Base-by-base conservation (phyloP, 2,888 invertebrate genomes). In the Thumatha senex region DNA sequence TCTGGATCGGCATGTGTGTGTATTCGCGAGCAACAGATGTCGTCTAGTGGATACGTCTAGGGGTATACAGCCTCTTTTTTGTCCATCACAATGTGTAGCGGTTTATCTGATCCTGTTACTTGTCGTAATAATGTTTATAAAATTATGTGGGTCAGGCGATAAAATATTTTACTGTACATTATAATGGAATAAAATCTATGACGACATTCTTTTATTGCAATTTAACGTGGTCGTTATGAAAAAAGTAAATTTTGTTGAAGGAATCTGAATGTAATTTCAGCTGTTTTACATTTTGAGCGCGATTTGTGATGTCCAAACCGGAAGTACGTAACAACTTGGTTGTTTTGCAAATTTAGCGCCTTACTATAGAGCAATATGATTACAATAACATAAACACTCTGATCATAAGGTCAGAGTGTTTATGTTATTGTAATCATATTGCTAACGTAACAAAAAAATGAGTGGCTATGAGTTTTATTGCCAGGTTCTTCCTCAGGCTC, bases 1-100 rank as follows among this genome's bases (percentile, higher is more conserved):
- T 84, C 76, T 83, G 86, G 80, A 76, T 72, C 72, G 76, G 80
- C 82, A 82, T 86, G 86, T 86, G 82, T 86, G 87, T 82, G 77
- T 77, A 10, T 85, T 86, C 82, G 81, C 80, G 73, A 76, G 77
- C 76, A 67, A 67, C 74, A 82, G 84, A 84, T 81, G 83, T 77
- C 78, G 63, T 63, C 61, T 73, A 66, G 70, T 58, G 72, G 60
- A 61, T 54, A 57, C 52, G 61, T 46, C 51, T 41, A 48, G 44
- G 47, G 40, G 44, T 46, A 48, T 63, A 71, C 64, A 59, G 65
- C 61, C 62, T 69, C 63, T 64, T 75, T 80, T 82, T 80, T 78
- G 62, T 67, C 53, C 58, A 58, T 60, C 56, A 67, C 72, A 79
- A 78, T 77, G 72, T 73, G 70, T 80, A 82, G 81, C 84, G 80